A percentile compares a stretch with the other conserved stretches of the same genome.
These are phyloP conservation scores for Tenebrosternarchus preto DNA, from an alignment of 2,113 vertebrate species.

Conservation along the genomic window DNA sequence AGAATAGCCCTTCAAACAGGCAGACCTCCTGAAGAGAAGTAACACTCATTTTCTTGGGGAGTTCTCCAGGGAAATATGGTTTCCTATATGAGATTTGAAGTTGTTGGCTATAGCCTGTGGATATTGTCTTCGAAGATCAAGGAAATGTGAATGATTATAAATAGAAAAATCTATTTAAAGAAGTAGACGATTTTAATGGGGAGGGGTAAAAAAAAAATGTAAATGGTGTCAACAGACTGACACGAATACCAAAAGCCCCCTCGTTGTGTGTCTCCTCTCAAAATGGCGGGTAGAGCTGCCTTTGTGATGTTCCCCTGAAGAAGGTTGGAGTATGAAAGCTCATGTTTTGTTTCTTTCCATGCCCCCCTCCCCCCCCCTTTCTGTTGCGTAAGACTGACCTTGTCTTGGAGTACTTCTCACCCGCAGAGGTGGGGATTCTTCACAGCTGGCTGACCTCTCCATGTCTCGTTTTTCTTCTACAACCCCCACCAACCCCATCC, in stretches of 20 bases:
- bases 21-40: conserved; percentile 65
- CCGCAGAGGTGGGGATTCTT: conserved; percentile 7
- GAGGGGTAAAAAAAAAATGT: neutral
- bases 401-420: conserved; percentile 2
- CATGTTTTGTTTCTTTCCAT: neutral
- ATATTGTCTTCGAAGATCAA: conserved; percentile 73
- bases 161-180: conserved; percentile 34
- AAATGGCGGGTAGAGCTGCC: neutral
- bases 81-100: conserved; percentile 71
- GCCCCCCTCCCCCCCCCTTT: neutral
- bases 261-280: neutral
- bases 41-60: conserved; percentile 71
- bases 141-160: conserved; percentile 62
- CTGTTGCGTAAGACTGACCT: conserved; percentile 7
- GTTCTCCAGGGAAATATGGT: conserved; percentile 75
- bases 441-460: conserved; percentile 35
- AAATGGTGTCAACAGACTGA: neutral
- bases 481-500: too few relatives aligned
- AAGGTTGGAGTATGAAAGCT: neutral
- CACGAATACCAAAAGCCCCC: neutral
- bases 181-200: neutral
- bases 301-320: conserved; percentile 3
- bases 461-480: neutral
- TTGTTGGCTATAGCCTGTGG: conserved; percentile 69
- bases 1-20: conserved; percentile 60